These are phyloP conservation scores for Cariama cristata DNA, from an alignment of 2,113 vertebrate genomes.

Conservation along the genomic window DNA sequence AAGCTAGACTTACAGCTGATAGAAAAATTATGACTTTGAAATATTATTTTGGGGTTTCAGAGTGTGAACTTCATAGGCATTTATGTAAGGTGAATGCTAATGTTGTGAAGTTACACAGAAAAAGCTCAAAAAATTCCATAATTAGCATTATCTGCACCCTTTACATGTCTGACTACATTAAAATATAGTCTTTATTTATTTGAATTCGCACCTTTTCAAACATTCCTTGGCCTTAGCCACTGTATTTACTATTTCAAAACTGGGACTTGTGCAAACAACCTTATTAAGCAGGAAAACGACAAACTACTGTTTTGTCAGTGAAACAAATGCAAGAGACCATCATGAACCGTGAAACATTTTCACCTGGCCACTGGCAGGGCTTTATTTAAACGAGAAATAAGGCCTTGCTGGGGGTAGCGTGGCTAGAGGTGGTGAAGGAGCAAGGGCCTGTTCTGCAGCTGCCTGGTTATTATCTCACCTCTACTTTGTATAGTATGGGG, in stretches of 20 bases:
- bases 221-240: background rate
- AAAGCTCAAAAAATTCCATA: background rate
- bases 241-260: background rate
- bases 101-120: background rate
- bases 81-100: background rate
- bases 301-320: background rate
- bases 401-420: fast-evolving
- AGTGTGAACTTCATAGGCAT: background rate
- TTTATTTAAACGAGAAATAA: background rate
- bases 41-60: background rate
- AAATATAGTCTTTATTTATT: background rate
- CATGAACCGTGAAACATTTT: background rate
- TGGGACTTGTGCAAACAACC: background rate
- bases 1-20: background rate
- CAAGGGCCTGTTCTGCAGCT: fast-evolving
- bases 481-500: fast-evolving
- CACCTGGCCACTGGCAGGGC: background rate
- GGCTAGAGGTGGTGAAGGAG: background rate
- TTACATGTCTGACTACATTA: background rate
- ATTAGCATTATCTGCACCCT: background rate
- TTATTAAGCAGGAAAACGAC: background rate
- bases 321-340: background rate
- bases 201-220: background rate
- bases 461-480: background rate
- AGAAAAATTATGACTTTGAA: background rate